phyloP scores from a whole-genome alignment of 2,888 invertebrate species.

The Dynastes maya region DNA sequence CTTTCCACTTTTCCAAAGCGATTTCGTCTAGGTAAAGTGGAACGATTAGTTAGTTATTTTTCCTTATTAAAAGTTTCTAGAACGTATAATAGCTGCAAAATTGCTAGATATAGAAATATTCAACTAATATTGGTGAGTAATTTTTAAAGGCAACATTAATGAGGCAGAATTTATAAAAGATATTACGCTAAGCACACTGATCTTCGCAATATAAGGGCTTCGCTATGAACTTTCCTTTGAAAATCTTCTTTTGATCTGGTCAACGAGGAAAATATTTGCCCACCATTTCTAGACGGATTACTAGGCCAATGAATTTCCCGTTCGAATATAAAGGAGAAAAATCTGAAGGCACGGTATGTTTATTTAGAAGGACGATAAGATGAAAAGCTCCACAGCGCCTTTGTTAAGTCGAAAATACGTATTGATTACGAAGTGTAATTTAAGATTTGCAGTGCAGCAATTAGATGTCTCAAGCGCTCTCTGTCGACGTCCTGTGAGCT shows the following conservation, averaged over 20 bases:
- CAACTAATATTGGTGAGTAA: too few relatives aligned
- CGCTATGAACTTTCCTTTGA: not conserved
- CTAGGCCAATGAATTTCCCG: not conserved
- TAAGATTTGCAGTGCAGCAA: conserved; percentile 1
- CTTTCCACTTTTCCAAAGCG: too few relatives aligned
- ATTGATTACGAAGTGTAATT: conserved; percentile 25
- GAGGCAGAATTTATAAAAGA: too few relatives aligned
- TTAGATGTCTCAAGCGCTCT: not conserved
- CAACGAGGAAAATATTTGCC: conserved; percentile 15
- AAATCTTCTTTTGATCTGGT: not conserved
- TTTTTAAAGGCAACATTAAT: too few relatives aligned
- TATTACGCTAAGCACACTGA: not conserved
- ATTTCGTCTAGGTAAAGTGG: too few relatives aligned
- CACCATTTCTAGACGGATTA: not conserved
- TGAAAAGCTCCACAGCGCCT: not conserved
- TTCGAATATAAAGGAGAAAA: not conserved
- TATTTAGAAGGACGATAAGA: not conserved
- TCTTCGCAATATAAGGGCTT: not conserved
- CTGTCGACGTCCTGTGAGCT: not conserved
- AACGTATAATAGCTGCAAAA: too few relatives aligned
- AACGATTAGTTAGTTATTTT: too few relatives aligned
- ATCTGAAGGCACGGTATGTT: not conserved
- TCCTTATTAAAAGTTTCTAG: too few relatives aligned
- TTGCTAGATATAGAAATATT: too few relatives aligned
- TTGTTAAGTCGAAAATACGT: not conserved